phyloP scores from a whole-genome alignment of 2,113 vertebrate species.

The Ellobius talpinus region DNA sequence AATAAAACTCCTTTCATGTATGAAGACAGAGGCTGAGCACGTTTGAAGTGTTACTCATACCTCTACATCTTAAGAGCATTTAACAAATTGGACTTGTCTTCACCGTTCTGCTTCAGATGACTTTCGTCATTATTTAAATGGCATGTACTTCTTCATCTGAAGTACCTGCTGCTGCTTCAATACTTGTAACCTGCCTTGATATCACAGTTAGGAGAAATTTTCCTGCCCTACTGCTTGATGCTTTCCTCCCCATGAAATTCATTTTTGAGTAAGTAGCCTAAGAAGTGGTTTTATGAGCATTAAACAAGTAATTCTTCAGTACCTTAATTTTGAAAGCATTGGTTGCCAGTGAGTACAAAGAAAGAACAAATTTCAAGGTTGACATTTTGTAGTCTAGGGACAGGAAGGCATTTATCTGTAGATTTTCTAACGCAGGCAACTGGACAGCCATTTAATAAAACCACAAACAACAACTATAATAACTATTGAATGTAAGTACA shows the following conservation, averaged over 20 bases:
- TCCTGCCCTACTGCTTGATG: constrained; percentile 64
- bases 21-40: constrained; percentile 62
- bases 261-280: constrained; percentile 77
- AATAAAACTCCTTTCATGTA: constrained; percentile 65
- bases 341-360: constrained; percentile 42
- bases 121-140: constrained; percentile 63
- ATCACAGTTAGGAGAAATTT: constrained; percentile 67
- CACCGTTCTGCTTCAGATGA: constrained; percentile 56
- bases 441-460: constrained; percentile 64
- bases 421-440: constrained; percentile 47
- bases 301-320: constrained; percentile 74
- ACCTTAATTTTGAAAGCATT: constrained; percentile 73
- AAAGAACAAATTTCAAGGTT: constrained; percentile 69
- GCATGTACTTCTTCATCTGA: constrained; percentile 60
- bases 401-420: constrained; percentile 55
- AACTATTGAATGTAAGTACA: constrained; percentile 50
- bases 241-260: constrained; percentile 58
- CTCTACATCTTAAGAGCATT: constrained; percentile 57
- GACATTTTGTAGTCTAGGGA: constrained; percentile 54
- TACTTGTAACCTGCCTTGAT: constrained; percentile 61
- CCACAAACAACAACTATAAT: constrained; percentile 36
- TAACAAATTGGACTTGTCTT: constrained; percentile 67
- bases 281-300: constrained; percentile 71
- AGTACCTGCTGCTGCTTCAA: constrained; percentile 64
- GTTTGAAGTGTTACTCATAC: constrained; percentile 64